Conservation (phyloP, 92 coral and sea anemone genomes). For the Metridium senile region DNA sequence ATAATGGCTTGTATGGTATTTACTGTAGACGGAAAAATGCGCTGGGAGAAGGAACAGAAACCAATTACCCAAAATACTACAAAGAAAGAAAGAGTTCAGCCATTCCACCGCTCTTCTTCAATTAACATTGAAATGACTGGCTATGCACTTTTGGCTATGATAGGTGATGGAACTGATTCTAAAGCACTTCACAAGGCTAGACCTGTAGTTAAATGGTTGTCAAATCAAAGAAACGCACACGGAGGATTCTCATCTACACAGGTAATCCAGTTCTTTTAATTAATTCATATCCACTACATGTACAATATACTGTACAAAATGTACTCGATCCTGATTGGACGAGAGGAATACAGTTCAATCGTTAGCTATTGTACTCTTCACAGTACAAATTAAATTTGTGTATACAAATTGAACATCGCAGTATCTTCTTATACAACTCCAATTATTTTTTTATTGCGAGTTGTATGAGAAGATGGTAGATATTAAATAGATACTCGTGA, state of each 20-base stretch:
- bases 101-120: constrained; percentile 67
- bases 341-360: no score
- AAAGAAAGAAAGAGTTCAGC: constrained; percentile 17
- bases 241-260: constrained; percentile 97
- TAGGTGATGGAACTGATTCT: constrained; percentile 37
- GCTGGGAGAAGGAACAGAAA: constrained; percentile 68
- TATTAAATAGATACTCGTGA: neutral
- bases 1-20: neutral
- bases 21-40: constrained; percentile 56
- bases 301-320: neutral
- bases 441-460: no score
- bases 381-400: no score
- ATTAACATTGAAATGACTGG: constrained; percentile 92
- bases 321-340: neutral
- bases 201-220: constrained; percentile 10
- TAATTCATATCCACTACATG: neutral
- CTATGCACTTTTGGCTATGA: constrained; percentile 78
- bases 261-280: constrained; percentile 42
- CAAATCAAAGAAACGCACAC: constrained; percentile 81
- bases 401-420: no score
- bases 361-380: no score
- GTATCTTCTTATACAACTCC: no score
- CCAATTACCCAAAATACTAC: constrained; percentile 8
- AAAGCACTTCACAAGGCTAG: constrained; percentile 44
- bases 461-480: no score